Conservation (phyloP, 2,113 vertebrate genomes). For the Psephotus haematonotus region DNA sequence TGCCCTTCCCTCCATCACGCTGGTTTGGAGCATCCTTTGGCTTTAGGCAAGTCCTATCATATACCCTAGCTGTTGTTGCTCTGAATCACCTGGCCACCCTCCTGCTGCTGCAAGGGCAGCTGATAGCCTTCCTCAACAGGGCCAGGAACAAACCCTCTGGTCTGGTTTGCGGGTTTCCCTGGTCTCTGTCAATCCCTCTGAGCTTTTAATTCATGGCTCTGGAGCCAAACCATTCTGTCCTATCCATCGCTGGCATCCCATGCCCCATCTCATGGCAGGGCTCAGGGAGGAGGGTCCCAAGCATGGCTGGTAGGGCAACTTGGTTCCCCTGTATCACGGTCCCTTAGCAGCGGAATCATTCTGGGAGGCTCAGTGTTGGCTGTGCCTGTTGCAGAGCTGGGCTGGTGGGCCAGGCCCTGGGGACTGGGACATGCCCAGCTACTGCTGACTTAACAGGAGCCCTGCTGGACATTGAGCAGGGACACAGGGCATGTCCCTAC, state of each 20-base stretch:
- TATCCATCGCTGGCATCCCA: background rate
- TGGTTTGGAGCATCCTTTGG: background rate
- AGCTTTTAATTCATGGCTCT: background rate
- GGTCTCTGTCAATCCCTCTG: background rate
- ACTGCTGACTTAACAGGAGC: background rate
- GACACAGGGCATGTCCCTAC: background rate
- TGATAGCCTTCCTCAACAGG: background rate
- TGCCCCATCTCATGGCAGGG: background rate
- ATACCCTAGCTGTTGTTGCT: background rate
- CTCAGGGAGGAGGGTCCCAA: fast-evolving
- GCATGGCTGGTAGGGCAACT: background rate
- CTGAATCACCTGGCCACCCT: background rate
- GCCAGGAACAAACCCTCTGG: background rate
- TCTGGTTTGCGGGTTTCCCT: background rate
- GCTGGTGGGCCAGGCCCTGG: background rate
- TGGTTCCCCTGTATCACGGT: fast-evolving
- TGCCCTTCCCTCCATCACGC: background rate
- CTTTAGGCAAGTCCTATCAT: background rate
- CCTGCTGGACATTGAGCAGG: background rate
- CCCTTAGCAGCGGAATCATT: background rate
- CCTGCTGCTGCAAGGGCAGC: background rate
- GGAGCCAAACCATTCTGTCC: background rate
- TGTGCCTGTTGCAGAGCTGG: background rate
- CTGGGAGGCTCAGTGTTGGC: background rate
- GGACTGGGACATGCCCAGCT: background rate